Evolutionary conservation across 2,113 vertebrate genomes (phyloP).

Genomic region (Verasper variegatus): DNA sequence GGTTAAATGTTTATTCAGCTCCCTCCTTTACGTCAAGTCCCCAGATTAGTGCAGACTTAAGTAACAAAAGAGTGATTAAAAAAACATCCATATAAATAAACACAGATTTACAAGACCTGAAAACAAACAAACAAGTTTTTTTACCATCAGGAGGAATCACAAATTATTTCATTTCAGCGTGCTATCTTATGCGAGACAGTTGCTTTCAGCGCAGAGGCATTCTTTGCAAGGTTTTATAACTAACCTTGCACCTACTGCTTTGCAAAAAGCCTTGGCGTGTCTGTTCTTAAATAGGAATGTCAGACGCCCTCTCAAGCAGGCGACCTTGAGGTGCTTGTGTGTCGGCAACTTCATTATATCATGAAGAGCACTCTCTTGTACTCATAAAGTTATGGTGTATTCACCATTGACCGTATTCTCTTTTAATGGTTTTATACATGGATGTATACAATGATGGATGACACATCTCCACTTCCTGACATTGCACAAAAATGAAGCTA

Average conservation of each 20-base stretch:
- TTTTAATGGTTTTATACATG: slow-evolving; percentile 17
- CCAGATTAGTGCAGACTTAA: slow-evolving; percentile 16
- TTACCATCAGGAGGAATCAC: slow-evolving; percentile 27
- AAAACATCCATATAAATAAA: slow-evolving; percentile 31
- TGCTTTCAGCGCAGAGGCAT: slow-evolving; percentile 36
- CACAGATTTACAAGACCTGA: slow-evolving; percentile 50
- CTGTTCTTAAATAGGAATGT: slow-evolving; percentile 23
- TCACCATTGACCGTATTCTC: slow-evolving; percentile 19
- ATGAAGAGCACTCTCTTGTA: slow-evolving; percentile 33
- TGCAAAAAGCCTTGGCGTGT: slow-evolving; percentile 38
- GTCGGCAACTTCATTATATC: slow-evolving; percentile 41
- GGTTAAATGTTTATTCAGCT: neutral
- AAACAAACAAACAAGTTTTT: slow-evolving; percentile 53
- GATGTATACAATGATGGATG: too few relatives aligned
- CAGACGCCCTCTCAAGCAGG: slow-evolving; percentile 59
- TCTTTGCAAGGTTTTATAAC: slow-evolving; percentile 39
- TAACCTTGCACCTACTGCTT: slow-evolving; percentile 50
- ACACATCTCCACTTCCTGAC: too few relatives aligned
- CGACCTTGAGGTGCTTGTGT: slow-evolving; percentile 72
- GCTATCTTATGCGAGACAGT: slow-evolving; percentile 36
- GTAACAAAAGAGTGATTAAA: slow-evolving; percentile 27
- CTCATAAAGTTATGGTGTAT: slow-evolving; percentile 39
- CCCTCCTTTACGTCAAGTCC: neutral
- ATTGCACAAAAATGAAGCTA: too few relatives aligned
- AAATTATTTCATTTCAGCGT: slow-evolving; percentile 56